phyloP scores from a whole-genome alignment of 2,113 vertebrate genomes.

The Osmerus eperlanus region DNA sequence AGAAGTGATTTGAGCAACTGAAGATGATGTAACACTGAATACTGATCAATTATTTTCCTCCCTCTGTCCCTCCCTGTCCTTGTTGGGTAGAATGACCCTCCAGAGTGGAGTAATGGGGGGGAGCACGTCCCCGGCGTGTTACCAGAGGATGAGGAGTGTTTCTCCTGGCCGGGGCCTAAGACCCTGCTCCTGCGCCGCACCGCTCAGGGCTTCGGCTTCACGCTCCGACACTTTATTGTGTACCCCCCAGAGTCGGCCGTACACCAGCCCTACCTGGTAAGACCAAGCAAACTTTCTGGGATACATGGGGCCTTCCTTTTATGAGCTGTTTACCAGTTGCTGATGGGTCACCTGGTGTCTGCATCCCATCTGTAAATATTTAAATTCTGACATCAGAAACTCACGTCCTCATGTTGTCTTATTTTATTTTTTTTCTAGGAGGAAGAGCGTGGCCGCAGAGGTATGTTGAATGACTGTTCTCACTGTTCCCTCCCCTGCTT shows the following conservation, averaged over 20 bases:
- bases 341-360: no score
- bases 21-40: no score
- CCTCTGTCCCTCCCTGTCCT: not conserved
- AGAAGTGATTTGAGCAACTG: no score
- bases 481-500: not conserved
- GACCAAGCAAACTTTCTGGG: not conserved
- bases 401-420: constrained; percentile 7
- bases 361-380: not conserved
- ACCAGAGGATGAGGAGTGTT: constrained; percentile 82
- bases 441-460: constrained; percentile 89
- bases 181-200: constrained; percentile 82
- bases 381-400: no score
- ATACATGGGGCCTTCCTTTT: not conserved
- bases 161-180: constrained; percentile 94
- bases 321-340: not conserved
- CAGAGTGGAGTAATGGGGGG: constrained; percentile 50
- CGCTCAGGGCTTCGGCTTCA: constrained; percentile 92
- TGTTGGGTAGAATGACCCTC: constrained; percentile 50
- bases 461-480: constrained; percentile 62
- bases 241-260: constrained; percentile 93
- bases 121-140: constrained; percentile 40
- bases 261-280: constrained; percentile 83
- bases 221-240: constrained; percentile 96
- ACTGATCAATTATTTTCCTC: not conserved
- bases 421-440: constrained; percentile 75